phyloP scores from a whole-genome alignment of 2,888 invertebrate genomes.

The Parochlus steinenii region DNA sequence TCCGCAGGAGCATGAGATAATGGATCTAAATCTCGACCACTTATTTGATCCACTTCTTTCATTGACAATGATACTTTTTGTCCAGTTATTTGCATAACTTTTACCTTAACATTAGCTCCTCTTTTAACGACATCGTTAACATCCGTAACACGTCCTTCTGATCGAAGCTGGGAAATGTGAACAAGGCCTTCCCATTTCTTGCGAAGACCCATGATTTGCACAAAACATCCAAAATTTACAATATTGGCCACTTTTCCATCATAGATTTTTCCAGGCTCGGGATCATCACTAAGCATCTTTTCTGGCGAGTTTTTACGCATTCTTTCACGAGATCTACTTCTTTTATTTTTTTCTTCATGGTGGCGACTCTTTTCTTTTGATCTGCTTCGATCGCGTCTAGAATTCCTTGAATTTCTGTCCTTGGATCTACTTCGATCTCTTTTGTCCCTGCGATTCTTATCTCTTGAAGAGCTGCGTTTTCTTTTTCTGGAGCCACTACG shows the following conservation, averaged over 20 bases:
- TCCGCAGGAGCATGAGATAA: conserved; percentile 46
- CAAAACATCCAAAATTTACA: conserved; percentile 96
- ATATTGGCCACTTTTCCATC: conserved; percentile 87
- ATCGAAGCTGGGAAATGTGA: conserved; percentile 85
- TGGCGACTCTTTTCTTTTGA: conserved; percentile 11
- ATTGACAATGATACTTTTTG: conserved; percentile 91
- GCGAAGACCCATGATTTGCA: conserved; percentile 80
- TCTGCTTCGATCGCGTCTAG: conserved; percentile 14
- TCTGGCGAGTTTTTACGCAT: conserved; percentile 1
- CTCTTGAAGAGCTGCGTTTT: conserved; percentile 16
- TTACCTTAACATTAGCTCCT: conserved; percentile 79
- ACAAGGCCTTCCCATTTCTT: conserved; percentile 90
- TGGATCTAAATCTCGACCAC: conserved; percentile 90
- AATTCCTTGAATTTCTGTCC: too few relatives aligned
- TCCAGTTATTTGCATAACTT: conserved; percentile 83
- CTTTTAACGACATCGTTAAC: conserved; percentile 85
- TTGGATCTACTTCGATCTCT: conserved; percentile 13
- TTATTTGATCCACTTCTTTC: conserved; percentile 94
- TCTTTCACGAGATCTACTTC: conserved; percentile 16
- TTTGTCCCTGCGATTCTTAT: conserved; percentile 15
- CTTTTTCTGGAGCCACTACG: conserved; percentile 18
- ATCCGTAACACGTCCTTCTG: conserved; percentile 86
- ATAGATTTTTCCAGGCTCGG: conserved; percentile 73
- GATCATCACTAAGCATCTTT: conserved; percentile 38
- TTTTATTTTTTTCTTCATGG: conserved; percentile 14